phyloP scores from a whole-genome alignment of 2,888 invertebrate genomes.

The Tipula lateralis region DNA sequence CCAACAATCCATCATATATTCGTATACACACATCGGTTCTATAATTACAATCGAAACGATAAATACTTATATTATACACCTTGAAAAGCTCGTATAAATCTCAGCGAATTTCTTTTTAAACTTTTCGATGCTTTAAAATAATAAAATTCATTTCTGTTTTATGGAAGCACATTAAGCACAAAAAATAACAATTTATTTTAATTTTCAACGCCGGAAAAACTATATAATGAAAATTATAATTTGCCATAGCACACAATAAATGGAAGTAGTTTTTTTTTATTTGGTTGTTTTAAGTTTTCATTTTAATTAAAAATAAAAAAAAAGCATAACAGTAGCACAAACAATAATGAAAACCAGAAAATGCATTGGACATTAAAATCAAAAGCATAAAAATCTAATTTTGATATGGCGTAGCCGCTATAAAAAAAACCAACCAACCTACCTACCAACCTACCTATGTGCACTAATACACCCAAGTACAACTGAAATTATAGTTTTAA shows the following conservation, averaged over 20 bases:
- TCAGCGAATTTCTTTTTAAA: not conserved
- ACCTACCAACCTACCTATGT: too few relatives aligned
- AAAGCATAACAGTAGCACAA: not conserved
- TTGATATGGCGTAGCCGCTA: not conserved
- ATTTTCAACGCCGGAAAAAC: not conserved
- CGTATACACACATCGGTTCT: not conserved
- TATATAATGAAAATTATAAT: not conserved
- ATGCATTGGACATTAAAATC: not conserved
- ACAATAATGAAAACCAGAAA: too few relatives aligned
- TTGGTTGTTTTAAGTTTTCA: not conserved
- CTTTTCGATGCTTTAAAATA: not conserved
- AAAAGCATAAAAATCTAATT: not conserved
- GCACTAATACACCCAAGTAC: not conserved
- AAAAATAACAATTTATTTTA: conserved; percentile 11
- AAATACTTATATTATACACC: not conserved
- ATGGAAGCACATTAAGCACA: not conserved
- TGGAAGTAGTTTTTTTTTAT: not conserved
- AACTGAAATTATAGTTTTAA: not conserved
- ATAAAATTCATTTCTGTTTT: not conserved
- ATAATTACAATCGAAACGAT: not conserved
- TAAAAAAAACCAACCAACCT: not conserved
- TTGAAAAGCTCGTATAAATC: not conserved
- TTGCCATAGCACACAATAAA: not conserved
- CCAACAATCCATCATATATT: not conserved
- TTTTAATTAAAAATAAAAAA: not conserved